Evolutionary conservation across 2,888 invertebrate genomes (phyloP), one percentile per base, ranked within the genome.

Genomic region (Xestia rhomboidea): DNA sequence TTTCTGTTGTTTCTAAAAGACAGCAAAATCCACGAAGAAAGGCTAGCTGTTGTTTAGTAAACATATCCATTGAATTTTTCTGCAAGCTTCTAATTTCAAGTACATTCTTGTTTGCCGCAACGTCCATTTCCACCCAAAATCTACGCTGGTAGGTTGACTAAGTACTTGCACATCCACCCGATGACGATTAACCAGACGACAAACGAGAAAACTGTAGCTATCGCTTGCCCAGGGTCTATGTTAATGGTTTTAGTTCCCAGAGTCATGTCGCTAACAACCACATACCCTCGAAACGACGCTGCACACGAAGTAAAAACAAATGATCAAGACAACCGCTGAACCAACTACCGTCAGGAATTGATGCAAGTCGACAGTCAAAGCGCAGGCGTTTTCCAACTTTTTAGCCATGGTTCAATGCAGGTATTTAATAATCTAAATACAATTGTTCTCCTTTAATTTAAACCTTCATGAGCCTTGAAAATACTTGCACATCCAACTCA

Each of bases 401-500:
- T 30, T 30, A 0, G 46, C 24, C 84, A 84, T 84, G 30, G 15
- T 51, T 24, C 7, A n/a, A 44, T 49, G 0, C 10, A 3, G 24
- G 0, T 69, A 2, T 18, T 38, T 2, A 18, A 44, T 68, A 0
- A 8, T 8, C 2, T 11, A 49, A 41, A 34, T 46, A 24, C 6
- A 54, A 57, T 7, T 7, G 2, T 27, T 54, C n/a, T n/a, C n/a
- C 1, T 27, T 27, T 15, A 0, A 5, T 67, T 24, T 7, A 24
- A 8, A 3, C 79, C 85, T 73, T 68, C 83, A 76, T 1, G 38
- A 27, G 73, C 91, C 88, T 84, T 93, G 93, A 62, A 93, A 93
- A 68, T 94, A 94, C 76, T 94, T 95, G 86, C 94, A 95, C 93
- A 95, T 93, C 93, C 94, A 95, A 46, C 92, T 95, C 90, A 95